phyloP scores from a whole-genome alignment of 2,888 invertebrate genomes.

The Netelia virgata region DNA sequence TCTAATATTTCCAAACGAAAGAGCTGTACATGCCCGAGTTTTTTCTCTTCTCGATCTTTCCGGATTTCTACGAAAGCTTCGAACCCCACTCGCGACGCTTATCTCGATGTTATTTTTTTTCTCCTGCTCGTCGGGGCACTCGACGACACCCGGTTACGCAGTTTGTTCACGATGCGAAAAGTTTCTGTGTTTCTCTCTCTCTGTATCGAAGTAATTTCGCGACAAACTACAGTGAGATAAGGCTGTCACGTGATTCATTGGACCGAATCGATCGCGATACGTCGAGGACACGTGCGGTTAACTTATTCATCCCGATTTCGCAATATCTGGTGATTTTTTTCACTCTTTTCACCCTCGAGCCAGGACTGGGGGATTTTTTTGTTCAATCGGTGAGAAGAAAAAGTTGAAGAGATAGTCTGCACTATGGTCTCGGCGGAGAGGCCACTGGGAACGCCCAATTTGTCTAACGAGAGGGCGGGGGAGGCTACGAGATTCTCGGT shows the following conservation, averaged over 20 bases:
- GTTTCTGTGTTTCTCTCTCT: conserved; percentile 35
- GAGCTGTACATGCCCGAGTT: conserved; percentile 19
- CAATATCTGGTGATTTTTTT: not conserved
- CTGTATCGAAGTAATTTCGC: conserved; percentile 39
- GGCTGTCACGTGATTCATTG: conserved; percentile 32
- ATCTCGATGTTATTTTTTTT: conserved; percentile 11
- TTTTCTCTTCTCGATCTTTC: conserved; percentile 20
- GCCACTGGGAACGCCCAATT: conserved; percentile 52
- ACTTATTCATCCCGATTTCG: conserved; percentile 3
- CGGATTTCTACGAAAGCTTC: conserved; percentile 6
- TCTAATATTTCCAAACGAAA: conserved; percentile 74
- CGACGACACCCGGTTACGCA: conserved; percentile 60
- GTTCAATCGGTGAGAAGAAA: conserved; percentile 30
- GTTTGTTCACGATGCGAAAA: conserved; percentile 46
- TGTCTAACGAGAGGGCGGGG: conserved; percentile 53
- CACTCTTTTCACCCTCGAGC: not conserved
- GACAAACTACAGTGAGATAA: conserved; percentile 25
- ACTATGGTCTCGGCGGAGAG: conserved; percentile 28
- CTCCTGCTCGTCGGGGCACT: conserved; percentile 21
- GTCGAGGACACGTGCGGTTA: not conserved
- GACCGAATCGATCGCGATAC: conserved; percentile 25
- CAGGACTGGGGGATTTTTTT: conserved; percentile 2
- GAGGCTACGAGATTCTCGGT: conserved; percentile 21
- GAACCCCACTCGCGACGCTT: conserved; percentile 22
- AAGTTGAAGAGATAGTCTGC: conserved; percentile 12